phyloP scores from a whole-genome alignment of 2,797 vertebrate species.

The Tragelaphus eurycerus region DNA sequence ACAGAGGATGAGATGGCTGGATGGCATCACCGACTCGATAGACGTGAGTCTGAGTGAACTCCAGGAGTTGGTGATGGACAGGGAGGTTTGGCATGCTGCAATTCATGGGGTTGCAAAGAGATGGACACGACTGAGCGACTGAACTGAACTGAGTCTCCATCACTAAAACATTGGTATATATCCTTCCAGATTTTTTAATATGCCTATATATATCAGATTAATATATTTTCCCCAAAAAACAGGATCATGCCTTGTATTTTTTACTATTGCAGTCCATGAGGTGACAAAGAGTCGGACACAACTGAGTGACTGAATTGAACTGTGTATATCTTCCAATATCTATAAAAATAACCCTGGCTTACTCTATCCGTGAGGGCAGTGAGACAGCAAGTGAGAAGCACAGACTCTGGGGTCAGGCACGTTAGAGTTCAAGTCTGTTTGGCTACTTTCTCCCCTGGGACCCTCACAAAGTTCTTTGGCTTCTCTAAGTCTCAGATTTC shows the following conservation, averaged over 20 bases:
- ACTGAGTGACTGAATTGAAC: not conserved
- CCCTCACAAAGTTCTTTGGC: not conserved
- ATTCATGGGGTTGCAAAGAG: too few species aligned
- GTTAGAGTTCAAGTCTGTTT: not conserved
- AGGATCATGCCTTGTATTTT: not conserved
- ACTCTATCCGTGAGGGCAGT: not conserved
- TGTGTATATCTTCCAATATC: not conserved
- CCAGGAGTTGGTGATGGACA: too few species aligned
- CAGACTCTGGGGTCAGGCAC: not conserved
- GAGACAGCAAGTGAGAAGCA: not conserved
- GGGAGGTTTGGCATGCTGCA: too few species aligned
- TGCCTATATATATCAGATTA: not conserved
- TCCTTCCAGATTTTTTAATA: too few species aligned
- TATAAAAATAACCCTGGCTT: not conserved
- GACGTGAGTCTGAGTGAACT: too few species aligned
- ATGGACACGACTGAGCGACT: too few species aligned
- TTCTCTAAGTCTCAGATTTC: not conserved
- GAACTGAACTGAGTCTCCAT: too few species aligned
- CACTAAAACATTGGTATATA: too few species aligned
- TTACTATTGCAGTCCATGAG: not conserved
- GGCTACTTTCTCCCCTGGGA: not conserved
- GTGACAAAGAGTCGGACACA: not conserved
- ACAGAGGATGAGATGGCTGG: too few species aligned
- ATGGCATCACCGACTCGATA: accelerated
- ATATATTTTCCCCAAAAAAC: not conserved